Percentiles rank a stretch among this genome's conserved stretches.
These are phyloP conservation scores for Epizoanthus illoricatus DNA, from an alignment of 92 coral and sea anemone species.

Conservation along the genomic window DNA sequence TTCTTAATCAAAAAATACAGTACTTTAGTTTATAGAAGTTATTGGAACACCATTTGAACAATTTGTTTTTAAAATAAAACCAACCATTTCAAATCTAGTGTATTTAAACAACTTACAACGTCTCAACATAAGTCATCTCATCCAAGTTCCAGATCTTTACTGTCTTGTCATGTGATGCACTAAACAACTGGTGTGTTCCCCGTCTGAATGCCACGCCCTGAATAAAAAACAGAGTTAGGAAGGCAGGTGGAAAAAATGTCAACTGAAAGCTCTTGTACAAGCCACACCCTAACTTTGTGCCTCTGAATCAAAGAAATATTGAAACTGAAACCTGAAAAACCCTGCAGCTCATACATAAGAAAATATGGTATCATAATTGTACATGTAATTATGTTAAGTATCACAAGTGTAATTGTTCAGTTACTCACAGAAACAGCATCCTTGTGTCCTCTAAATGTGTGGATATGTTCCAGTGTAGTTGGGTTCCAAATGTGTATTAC, in stretches of 20 bases:
- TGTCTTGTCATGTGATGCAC: constrained; percentile 90
- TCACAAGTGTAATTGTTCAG: background rate
- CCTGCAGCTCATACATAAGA: no score
- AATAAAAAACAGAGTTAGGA: background rate
- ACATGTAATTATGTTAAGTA: background rate
- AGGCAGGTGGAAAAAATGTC: no score
- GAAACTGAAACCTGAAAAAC: no score
- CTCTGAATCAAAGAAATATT: no score
- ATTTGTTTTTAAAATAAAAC: background rate
- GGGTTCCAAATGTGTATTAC: constrained; percentile 90
- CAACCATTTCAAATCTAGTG: background rate
- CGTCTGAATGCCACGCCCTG: constrained; percentile 94
- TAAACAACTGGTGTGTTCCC: constrained; percentile 89
- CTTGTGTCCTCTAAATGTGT: constrained; percentile 91
- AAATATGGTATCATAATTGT: background rate
- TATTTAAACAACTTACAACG: constrained; percentile 72
- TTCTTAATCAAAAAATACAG: background rate
- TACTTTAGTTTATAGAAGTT: background rate
- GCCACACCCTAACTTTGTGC: no score
- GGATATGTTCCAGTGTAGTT: constrained; percentile 64
- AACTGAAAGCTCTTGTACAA: no score
- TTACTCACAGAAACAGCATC: constrained; percentile 87
- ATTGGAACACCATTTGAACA: background rate
- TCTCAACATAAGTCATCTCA: constrained; percentile 98
- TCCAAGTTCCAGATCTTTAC: constrained; percentile 95